Evolutionary conservation across 2,113 vertebrate genomes (phyloP), one percentile per base, ranked within the genome.

Genomic region (Onychostruthus taczanowskii): DNA sequence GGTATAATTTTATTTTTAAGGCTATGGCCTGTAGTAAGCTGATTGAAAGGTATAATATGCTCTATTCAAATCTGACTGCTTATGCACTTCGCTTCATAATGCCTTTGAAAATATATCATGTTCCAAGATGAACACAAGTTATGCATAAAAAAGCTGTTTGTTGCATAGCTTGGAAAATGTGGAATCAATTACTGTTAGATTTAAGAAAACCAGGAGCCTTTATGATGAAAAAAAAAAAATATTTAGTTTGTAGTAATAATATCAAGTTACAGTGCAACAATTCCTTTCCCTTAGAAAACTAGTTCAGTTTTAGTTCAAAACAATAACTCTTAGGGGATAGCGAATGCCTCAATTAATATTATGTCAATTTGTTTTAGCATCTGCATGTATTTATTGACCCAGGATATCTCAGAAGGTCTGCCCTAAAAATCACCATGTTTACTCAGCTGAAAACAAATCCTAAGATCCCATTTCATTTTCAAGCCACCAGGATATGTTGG

Each of bases 1-100:
- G 73, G 69, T 87, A 94, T 93, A 92, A 94, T 97, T 96, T 96
- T 95, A 90, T 89, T 97, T 96, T 95, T 93, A 91, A 93, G 89
- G 90, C 80, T 93, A 68, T 72, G 85, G 86, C 69, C 80, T 95
- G 63, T 91, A 92, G 87, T 96, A 95, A 97, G 90, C 93, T 93
- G 84, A 88, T 35, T 76, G 50, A 96, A 93, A 8, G 56, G 39
- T 84, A 95, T 97, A 97, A 94, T 73, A 87, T n/a, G 80, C 84
- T 94, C 94, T 81, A 95, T 96, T 97, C 80, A 96, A 94, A 92
- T 95, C 89, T 95, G 83, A 84, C 79, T 87, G 81, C 76, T 95
- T 93, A 68, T 96, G 90, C 89, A 84, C 82, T 96, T 93, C 10
- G 1, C 94, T 94, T 76, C 75, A 91, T 88, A 93, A 84, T 94